phyloP scores from a whole-genome alignment of 2,888 invertebrate genomes.

The Pterostichus niger region DNA sequence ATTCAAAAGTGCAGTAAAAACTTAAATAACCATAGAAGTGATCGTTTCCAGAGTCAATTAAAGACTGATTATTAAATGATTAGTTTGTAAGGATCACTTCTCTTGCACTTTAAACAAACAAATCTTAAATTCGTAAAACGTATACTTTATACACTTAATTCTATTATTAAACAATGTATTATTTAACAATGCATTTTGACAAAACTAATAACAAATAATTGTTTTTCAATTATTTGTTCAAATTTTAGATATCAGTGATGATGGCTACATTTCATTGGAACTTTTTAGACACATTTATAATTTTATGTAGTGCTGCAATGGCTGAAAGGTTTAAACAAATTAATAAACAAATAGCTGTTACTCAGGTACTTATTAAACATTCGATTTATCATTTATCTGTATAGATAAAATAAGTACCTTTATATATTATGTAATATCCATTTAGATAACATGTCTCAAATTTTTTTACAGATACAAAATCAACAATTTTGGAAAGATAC shows the following conservation, averaged over 20 bases:
- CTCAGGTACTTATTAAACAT: slow-evolving; percentile 5
- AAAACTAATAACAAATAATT: no score
- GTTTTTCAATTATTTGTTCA: not conserved
- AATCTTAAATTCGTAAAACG: no score
- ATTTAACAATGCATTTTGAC: no score
- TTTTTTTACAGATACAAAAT: slow-evolving; percentile 13
- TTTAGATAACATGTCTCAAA: no score
- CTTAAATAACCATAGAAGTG: no score
- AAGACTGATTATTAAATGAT: no score
- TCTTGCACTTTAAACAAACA: no score
- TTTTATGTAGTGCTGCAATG: slow-evolving; percentile 84
- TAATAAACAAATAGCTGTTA: slow-evolving; percentile 18
- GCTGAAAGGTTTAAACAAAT: slow-evolving; percentile 80
- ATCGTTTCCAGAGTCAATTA: no score
- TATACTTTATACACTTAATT: no score
- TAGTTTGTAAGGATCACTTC: no score
- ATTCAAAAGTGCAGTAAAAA: no score
- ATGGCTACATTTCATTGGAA: slow-evolving; percentile 84
- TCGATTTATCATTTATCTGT: slow-evolving; percentile 2
- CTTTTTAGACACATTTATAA: slow-evolving; percentile 84
- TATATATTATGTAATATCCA: not conserved
- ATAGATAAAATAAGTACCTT: not conserved
- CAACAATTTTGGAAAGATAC: slow-evolving; percentile 83
- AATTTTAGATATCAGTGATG: slow-evolving; percentile 76
- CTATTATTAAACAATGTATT: no score